A percentile compares a stretch with the other conserved stretches of the same genome.
Evolutionary conservation across 2,113 vertebrate genomes (phyloP).

Genomic region (Diglossa brunneiventris): DNA sequence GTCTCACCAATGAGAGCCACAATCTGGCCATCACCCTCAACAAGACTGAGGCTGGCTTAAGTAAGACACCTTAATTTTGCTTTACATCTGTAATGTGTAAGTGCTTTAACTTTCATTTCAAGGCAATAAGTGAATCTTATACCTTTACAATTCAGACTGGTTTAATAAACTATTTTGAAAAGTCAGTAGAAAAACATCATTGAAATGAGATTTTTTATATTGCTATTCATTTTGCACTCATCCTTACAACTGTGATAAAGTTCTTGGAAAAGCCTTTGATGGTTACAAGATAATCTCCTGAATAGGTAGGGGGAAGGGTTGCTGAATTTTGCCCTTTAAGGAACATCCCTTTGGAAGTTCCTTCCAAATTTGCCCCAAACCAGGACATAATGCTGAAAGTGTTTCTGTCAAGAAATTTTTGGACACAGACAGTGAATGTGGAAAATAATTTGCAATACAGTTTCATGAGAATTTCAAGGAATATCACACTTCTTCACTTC

Average conservation of each 20-base stretch:
- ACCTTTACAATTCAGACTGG: not conserved
- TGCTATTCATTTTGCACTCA: not conserved
- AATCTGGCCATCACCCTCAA: not conserved
- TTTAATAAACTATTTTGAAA: not conserved
- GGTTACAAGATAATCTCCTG: not conserved
- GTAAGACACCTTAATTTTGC: not conserved
- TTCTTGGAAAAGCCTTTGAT: not conserved
- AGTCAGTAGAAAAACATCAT: not conserved
- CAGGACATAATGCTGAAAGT: not conserved
- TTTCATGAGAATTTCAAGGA: not conserved
- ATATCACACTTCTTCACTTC: not conserved
- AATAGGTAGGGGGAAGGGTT: fast-evolving
- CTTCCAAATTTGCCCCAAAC: not conserved
- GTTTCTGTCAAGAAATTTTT: not conserved
- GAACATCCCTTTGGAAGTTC: not conserved
- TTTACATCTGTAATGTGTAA: not conserved
- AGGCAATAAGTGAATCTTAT: not conserved
- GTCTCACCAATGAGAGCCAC: not conserved
- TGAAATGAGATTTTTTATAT: not conserved
- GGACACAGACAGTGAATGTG: not conserved
- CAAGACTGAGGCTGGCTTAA: not conserved
- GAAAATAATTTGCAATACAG: not conserved
- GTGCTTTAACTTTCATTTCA: not conserved
- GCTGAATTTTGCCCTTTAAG: not conserved
- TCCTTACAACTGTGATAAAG: not conserved